Conservation (phyloP, 2,797 vertebrate species). For the Sciurus carolinensis region DNA sequence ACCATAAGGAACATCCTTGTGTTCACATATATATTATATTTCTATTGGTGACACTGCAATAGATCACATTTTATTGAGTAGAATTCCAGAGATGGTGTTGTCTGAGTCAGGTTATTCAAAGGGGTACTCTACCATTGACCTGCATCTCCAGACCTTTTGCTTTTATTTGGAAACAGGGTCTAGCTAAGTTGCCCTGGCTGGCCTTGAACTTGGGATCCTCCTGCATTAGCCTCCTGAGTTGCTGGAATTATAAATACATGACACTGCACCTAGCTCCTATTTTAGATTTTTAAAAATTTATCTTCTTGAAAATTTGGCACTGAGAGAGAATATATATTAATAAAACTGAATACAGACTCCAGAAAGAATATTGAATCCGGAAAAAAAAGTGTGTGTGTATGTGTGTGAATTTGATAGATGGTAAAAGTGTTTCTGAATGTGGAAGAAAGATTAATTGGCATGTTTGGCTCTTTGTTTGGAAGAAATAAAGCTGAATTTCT, state of each 20-base stretch:
- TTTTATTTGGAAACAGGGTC: too few relatives aligned
- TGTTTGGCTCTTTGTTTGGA: background rate
- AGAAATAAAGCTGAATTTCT: conserved; percentile 38
- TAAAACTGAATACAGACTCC: conserved; percentile 8
- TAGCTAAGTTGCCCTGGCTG: too few relatives aligned
- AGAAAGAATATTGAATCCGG: background rate
- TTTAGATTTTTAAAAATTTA: conserved; percentile 34
- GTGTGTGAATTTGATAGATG: background rate
- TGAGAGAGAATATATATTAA: background rate
- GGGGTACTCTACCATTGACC: too few relatives aligned
- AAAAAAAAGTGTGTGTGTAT: background rate
- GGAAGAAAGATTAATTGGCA: background rate
- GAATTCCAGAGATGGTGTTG: background rate
- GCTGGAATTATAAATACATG: too few relatives aligned
- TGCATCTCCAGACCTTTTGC: too few relatives aligned
- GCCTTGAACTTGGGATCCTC: too few relatives aligned
- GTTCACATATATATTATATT: too few relatives aligned
- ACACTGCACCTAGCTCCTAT: background rate
- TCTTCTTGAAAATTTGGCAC: conserved; percentile 23
- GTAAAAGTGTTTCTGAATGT: conserved; percentile 59
- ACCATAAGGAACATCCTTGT: background rate
- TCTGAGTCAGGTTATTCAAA: background rate
- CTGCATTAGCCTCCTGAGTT: too few relatives aligned
- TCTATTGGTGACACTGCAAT: too few relatives aligned
- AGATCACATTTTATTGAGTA: background rate